These are phyloP conservation scores for Leptoclinus maculatus DNA, from an alignment of 2,797 vertebrate species.

Conservation along the genomic window DNA sequence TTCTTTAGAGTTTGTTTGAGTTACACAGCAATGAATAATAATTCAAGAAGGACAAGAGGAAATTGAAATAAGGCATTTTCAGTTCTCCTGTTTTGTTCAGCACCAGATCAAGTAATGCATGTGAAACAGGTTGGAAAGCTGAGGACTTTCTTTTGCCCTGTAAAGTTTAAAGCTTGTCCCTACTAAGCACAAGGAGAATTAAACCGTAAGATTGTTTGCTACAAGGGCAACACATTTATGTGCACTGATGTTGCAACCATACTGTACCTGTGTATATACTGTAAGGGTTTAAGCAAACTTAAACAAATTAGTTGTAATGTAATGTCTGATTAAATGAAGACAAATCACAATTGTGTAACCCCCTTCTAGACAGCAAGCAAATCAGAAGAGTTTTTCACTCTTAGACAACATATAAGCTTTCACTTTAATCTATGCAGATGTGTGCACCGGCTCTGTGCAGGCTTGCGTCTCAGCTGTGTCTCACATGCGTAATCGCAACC, in stretches of 20 bases:
- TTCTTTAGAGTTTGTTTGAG: slow-evolving; percentile 12
- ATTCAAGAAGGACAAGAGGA: not conserved
- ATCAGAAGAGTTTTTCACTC: not conserved
- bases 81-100: slow-evolving; percentile 9
- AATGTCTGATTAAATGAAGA: not conserved
- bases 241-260: not conserved
- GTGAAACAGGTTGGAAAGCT: slow-evolving; percentile 2
- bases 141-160: not conserved
- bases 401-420: not conserved
- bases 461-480: not conserved
- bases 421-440: not conserved
- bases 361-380: not conserved
- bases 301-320: not conserved
- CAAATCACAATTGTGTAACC: not conserved
- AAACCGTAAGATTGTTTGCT: not conserved
- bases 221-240: not conserved
- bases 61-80: not conserved
- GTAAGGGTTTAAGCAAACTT: not conserved
- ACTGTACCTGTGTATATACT: not conserved
- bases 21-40: not conserved
- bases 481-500: not conserved
- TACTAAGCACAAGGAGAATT: not conserved
- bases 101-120: not conserved
- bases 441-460: not conserved
- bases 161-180: not conserved